Conservation (phyloP, 2,113 vertebrate species). For the Psammodynastes pulverulentus region DNA sequence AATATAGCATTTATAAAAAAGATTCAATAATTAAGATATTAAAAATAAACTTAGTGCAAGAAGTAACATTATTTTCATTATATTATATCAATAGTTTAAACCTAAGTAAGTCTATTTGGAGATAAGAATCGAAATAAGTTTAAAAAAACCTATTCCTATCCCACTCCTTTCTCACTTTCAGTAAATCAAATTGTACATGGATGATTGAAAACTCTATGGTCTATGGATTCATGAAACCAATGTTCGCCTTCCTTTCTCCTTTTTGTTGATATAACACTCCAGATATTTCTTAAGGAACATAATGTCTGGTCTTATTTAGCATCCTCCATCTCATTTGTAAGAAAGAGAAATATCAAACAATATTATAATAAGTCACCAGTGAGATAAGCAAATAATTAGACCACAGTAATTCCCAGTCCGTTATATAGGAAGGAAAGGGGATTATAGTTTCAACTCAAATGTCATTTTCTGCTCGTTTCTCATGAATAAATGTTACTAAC, state of each 20-base stretch:
- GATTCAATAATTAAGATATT: not conserved
- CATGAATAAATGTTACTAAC: not conserved
- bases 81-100: not conserved
- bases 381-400: not conserved
- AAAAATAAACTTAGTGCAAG: not conserved
- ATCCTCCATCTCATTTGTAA: not conserved
- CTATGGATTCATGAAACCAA: not conserved
- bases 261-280: not conserved
- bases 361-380: not conserved
- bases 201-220: not conserved
- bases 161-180: not conserved
- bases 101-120: not conserved
- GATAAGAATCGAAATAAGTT: not conserved
- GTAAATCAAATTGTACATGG: not conserved
- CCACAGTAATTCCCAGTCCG: not conserved
- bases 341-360: not conserved
- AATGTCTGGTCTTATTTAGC: not conserved
- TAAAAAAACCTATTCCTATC: not conserved
- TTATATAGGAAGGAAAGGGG: not conserved
- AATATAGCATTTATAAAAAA: not conserved
- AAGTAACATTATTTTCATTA: not conserved
- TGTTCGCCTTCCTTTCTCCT: not conserved
- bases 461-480: not conserved
- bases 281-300: not conserved
- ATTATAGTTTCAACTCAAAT: not conserved